These are phyloP conservation scores for Ammodramus savannarum DNA, from an alignment of 2,113 vertebrate species.

Conservation along the genomic window DNA sequence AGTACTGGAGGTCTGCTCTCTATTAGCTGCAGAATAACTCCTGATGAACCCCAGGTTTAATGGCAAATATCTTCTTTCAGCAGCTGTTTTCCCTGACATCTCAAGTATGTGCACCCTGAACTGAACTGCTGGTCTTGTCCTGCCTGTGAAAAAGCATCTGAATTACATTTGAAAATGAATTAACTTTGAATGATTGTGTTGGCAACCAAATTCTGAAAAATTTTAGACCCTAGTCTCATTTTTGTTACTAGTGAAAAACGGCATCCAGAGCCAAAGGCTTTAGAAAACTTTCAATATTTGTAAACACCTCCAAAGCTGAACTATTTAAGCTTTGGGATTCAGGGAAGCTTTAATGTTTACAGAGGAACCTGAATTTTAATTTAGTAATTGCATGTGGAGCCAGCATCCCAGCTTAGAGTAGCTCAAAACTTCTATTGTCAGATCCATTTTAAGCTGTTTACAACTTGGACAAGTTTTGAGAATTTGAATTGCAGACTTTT, in stretches of 20 bases:
- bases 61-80: conserved; percentile 19
- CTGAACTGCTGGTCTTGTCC: background rate
- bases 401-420: background rate
- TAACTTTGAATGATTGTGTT: background rate
- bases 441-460: background rate
- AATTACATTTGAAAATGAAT: background rate
- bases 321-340: background rate
- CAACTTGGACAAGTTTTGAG: background rate
- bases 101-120: background rate
- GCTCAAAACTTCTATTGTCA: background rate
- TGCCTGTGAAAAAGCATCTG: background rate
- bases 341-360: background rate
- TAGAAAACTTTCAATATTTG: background rate
- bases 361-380: background rate
- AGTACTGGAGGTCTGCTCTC: conserved; percentile 1
- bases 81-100: conserved; percentile 16
- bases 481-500: background rate
- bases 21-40: background rate
- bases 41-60: background rate
- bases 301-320: background rate
- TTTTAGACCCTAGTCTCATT: background rate
- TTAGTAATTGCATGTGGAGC: background rate
- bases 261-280: background rate
- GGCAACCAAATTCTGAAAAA: background rate
- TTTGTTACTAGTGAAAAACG: background rate